phyloP scores from a whole-genome alignment of 2,797 vertebrate genomes.

The Cephalopachus bancanus region DNA sequence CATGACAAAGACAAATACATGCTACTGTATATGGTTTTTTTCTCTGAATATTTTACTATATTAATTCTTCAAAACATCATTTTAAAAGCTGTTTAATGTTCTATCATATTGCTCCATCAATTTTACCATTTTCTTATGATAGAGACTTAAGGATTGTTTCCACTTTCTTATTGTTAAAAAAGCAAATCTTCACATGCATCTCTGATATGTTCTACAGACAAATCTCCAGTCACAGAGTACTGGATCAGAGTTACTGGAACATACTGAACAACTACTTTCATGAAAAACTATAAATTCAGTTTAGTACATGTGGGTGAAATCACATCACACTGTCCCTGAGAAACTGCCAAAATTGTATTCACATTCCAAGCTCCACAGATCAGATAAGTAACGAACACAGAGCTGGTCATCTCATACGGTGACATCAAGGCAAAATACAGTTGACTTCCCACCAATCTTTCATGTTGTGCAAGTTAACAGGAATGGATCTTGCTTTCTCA shows the following conservation, averaged over 20 bases:
- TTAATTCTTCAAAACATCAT: not conserved
- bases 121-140: not conserved
- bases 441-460: not conserved
- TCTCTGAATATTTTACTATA: not conserved
- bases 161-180: not conserved
- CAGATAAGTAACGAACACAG: not conserved
- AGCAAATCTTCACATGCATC: not conserved
- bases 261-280: not conserved
- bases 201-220: not conserved
- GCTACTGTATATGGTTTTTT: not conserved
- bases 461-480: not conserved
- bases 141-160: not conserved
- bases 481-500: not conserved
- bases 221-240: not conserved
- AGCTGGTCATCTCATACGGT: not conserved
- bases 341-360: not conserved
- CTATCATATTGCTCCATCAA: not conserved
- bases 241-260: not conserved
- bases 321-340: not conserved
- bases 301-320: not conserved
- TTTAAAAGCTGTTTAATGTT: constrained; percentile 7
- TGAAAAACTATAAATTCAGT: not conserved
- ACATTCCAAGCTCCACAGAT: not conserved
- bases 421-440: not conserved
- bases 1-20: not conserved